Conservation (phyloP, 1,140 invertebrate species). For the Monochamus saltuarius region DNA sequence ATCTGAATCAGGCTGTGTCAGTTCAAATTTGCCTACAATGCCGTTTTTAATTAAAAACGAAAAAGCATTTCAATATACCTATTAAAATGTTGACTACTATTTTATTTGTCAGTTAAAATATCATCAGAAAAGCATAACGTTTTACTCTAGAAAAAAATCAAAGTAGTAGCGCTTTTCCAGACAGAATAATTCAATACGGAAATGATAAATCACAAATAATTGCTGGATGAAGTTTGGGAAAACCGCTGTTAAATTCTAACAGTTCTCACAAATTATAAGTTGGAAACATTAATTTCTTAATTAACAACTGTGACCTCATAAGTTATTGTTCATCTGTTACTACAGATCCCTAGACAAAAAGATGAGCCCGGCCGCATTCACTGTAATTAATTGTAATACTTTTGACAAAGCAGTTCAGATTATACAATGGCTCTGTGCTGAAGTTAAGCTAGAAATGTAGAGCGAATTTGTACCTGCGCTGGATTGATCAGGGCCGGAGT, state of each 20-base stretch:
- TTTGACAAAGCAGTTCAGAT: slow-evolving; percentile 46
- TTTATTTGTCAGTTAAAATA: too few relatives aligned
- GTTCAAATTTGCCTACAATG: too few relatives aligned
- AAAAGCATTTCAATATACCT: too few relatives aligned
- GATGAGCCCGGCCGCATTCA: slow-evolving; percentile 42
- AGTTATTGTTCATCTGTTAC: slow-evolving; percentile 51
- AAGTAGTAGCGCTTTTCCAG: too few relatives aligned
- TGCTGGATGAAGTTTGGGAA: slow-evolving; percentile 28
- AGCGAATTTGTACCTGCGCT: slow-evolving; percentile 8
- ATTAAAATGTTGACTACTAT: too few relatives aligned
- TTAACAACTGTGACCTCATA: slow-evolving; percentile 52
- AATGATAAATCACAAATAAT: neutral
- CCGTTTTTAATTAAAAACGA: too few relatives aligned
- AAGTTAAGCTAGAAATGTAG: slow-evolving; percentile 4
- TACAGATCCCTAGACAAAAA: slow-evolving; percentile 43
- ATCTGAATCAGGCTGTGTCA: too few relatives aligned
- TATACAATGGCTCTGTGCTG: slow-evolving; percentile 38
- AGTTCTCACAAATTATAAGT: slow-evolving; percentile 49
- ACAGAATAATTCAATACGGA: too few relatives aligned
- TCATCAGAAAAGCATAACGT: too few relatives aligned
- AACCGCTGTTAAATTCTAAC: slow-evolving; percentile 43
- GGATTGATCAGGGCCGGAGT: too few relatives aligned
- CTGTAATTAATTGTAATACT: slow-evolving; percentile 50
- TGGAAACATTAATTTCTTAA: slow-evolving; percentile 51
- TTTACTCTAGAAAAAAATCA: too few relatives aligned